A percentile compares a stretch with the other conserved stretches of the same genome.
These are phyloP conservation scores for Bathybates hornii DNA, from an alignment of 2,113 vertebrate genomes.

Conservation along the genomic window DNA sequence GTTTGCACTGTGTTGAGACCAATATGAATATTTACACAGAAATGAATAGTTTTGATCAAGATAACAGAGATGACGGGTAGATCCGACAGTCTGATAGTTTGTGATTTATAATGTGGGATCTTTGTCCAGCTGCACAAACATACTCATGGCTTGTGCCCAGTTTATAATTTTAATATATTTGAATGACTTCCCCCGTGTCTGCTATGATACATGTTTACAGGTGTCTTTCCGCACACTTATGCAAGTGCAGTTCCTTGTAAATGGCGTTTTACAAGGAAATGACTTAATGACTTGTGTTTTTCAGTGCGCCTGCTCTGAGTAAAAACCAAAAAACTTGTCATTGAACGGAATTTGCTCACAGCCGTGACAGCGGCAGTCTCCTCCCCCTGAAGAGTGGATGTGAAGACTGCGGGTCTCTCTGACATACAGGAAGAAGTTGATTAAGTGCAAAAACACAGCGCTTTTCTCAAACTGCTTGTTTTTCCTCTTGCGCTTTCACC, in stretches of 20 bases:
- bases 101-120: background rate
- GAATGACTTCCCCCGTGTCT: background rate
- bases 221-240: background rate
- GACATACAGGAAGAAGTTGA: conserved; percentile 75
- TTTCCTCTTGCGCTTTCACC: background rate
- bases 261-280: background rate
- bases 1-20: background rate
- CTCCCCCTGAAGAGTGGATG: conserved; percentile 62
- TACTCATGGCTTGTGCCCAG: background rate
- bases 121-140: background rate
- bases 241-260: background rate
- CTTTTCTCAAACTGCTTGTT: background rate
- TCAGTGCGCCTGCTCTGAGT: background rate
- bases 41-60: background rate
- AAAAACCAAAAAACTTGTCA: conserved; percentile 4
- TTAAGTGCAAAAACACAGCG: conserved; percentile 29
- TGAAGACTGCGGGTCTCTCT: conserved; percentile 45
- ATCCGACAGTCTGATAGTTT: background rate
- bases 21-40: background rate
- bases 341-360: conserved; percentile 31
- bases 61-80: background rate
- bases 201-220: background rate
- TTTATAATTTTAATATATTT: background rate
- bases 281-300: background rate
- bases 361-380: conserved; percentile 63